Percentiles rank a stretch among this genome's conserved stretches.
phyloP scores from a whole-genome alignment of 2,888 invertebrate genomes.

The Pollenia griseotomentosa region DNA sequence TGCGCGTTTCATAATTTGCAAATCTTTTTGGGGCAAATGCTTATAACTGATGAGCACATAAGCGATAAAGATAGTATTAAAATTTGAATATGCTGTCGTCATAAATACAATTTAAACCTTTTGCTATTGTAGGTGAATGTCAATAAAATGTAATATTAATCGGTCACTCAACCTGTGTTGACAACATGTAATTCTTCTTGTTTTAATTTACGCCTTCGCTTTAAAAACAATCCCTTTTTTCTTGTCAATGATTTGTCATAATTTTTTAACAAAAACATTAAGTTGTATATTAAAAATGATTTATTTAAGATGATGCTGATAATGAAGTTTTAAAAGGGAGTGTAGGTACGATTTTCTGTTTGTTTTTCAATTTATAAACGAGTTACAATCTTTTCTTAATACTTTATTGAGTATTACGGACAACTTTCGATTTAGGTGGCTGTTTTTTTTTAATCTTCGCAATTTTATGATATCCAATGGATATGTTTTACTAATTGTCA shows the following conservation, averaged over 20 bases:
- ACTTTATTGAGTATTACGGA: neutral
- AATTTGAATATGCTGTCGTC: neutral
- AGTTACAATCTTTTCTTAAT: neutral
- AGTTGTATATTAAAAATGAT: neutral
- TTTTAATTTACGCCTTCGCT: slow-evolving; percentile 28
- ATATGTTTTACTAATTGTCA: neutral
- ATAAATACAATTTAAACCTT: too few species aligned
- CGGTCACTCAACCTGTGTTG: slow-evolving; percentile 57
- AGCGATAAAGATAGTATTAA: neutral
- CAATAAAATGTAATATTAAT: slow-evolving; percentile 22
- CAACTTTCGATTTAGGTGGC: neutral
- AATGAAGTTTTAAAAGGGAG: neutral
- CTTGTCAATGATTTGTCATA: neutral
- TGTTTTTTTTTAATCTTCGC: neutral
- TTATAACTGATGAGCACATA: too few species aligned
- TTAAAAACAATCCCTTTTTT: neutral
- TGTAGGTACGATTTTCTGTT: neutral
- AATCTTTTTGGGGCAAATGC: too few species aligned
- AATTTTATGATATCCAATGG: neutral
- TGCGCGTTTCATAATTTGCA: too few species aligned
- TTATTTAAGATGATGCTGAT: slow-evolving; percentile 1
- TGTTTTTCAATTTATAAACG: neutral
- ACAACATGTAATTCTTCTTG: neutral
- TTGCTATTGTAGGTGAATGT: neutral
- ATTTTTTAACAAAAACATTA: neutral